Conservation (phyloP, 2,797 vertebrate species). For the Fundulus diaphanus region DNA sequence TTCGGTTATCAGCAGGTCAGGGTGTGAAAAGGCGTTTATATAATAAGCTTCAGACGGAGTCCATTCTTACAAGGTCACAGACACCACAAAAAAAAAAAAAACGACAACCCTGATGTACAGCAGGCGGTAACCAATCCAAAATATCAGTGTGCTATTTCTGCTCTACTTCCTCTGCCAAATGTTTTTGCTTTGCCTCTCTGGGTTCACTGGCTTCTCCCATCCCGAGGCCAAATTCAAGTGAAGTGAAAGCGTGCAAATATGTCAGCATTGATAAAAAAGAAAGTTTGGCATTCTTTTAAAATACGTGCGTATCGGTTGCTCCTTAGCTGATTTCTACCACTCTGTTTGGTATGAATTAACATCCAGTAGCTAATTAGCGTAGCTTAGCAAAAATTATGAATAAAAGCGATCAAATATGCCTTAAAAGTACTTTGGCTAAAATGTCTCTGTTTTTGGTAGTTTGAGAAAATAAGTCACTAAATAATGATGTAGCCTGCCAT, state of each 20-base stretch:
- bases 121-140: conserved; percentile 39
- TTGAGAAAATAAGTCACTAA: neutral
- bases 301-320: neutral
- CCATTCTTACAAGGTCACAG: conserved; percentile 38
- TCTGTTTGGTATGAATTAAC: neutral
- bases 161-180: conserved; percentile 66
- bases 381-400: neutral
- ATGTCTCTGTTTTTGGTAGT: neutral
- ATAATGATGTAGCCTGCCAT: neutral
- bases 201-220: conserved; percentile 43
- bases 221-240: conserved; percentile 34
- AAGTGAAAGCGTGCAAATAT: conserved; percentile 28
- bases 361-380: neutral
- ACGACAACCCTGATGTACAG: conserved; percentile 7
- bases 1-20: conserved; percentile 50
- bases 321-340: neutral
- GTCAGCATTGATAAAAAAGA: conserved; percentile 9
- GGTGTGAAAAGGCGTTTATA: neutral
- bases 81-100: conserved; percentile 44
- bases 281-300: conserved; percentile 3
- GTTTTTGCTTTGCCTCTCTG: conserved; percentile 32
- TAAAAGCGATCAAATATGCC: neutral
- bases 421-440: neutral
- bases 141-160: conserved; percentile 60
- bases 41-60: neutral